phyloP scores from a whole-genome alignment of 1,140 invertebrate species.

The Vanessa tameamea region DNA sequence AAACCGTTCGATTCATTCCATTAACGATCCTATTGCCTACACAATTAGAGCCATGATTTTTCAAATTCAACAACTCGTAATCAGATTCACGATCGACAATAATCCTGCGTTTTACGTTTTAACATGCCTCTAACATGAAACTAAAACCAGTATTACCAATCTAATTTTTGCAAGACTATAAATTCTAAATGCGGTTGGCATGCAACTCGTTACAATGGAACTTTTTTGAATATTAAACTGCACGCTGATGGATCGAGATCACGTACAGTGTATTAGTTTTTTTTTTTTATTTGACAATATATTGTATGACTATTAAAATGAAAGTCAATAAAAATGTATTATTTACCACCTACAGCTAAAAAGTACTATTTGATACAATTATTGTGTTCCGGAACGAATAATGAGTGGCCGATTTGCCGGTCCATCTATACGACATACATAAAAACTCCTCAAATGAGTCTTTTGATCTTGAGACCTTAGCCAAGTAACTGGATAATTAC shows the following conservation, averaged over 20 bases:
- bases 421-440: too few species aligned
- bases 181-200: constrained; percentile 30
- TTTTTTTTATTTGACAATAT: background rate
- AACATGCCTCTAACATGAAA: constrained; percentile 18
- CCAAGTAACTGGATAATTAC: too few species aligned
- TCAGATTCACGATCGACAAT: constrained; percentile 28
- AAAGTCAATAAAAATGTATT: background rate
- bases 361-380: too few species aligned
- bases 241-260: constrained; percentile 17
- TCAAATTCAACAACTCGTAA: constrained; percentile 6
- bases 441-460: too few species aligned
- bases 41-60: constrained; percentile 9
- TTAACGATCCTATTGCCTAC: constrained; percentile 14
- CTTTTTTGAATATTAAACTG: constrained; percentile 17
- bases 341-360: too few species aligned
- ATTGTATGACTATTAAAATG: background rate
- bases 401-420: too few species aligned
- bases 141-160: constrained; percentile 26
- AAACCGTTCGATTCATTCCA: background rate
- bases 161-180: constrained; percentile 31
- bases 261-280: constrained; percentile 16
- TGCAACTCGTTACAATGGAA: constrained; percentile 27
- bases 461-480: too few species aligned
- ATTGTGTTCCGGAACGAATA: too few species aligned
- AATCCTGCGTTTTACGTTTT: constrained; percentile 16